phyloP scores from a whole-genome alignment of 2,797 vertebrate species.

The Aplochiton taeniatus region DNA sequence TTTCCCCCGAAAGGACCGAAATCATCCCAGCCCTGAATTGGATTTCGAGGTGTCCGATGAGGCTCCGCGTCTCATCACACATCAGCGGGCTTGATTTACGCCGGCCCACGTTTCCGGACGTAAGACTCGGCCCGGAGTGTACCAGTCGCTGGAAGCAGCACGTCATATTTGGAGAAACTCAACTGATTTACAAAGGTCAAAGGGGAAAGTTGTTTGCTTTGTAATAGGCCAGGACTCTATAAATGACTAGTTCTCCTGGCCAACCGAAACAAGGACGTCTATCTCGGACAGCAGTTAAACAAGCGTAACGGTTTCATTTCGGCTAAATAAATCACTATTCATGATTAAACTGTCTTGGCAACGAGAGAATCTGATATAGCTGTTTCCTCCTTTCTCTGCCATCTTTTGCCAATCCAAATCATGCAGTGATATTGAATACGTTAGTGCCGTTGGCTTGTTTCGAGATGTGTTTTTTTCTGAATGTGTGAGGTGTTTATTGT shows the following conservation, averaged over 20 bases:
- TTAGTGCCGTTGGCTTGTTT: neutral
- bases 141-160: too few relatives aligned
- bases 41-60: neutral
- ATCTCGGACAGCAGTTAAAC: too few relatives aligned
- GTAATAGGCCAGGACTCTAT: too few relatives aligned
- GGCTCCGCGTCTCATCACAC: neutral
- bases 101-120: neutral
- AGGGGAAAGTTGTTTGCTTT: too few relatives aligned
- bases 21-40: neutral
- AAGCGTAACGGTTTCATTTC: too few relatives aligned
- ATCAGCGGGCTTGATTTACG: constrained; percentile 4
- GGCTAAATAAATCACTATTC: too few relatives aligned
- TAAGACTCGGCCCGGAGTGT: too few relatives aligned
- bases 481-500: constrained; percentile 2
- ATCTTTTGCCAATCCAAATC: constrained; percentile 17
- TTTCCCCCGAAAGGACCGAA: neutral
- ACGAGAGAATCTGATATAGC: neutral
- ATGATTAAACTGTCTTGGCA: neutral
- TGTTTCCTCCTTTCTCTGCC: neutral
- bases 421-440: constrained; percentile 23
- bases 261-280: too few relatives aligned
- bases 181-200: too few relatives aligned
- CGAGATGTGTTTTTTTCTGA: constrained; percentile 9
- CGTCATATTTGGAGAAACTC: too few relatives aligned
- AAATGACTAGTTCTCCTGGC: too few relatives aligned